Evolutionary conservation across 2,113 vertebrate genomes (phyloP), one percentile per base, ranked within the genome.

Genomic region (Otis tarda): DNA sequence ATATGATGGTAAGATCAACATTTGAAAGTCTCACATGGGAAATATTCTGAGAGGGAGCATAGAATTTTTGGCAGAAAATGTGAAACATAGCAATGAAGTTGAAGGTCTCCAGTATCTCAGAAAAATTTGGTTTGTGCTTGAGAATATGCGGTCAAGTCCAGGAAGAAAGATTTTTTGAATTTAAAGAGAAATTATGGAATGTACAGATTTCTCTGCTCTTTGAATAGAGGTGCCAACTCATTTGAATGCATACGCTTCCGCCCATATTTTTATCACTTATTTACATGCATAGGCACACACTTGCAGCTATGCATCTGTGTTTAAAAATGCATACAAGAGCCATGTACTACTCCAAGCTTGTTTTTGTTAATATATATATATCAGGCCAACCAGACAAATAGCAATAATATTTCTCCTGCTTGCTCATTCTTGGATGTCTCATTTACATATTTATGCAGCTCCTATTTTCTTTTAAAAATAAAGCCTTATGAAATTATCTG

Each of bases 211-310:
- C 49, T 82, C 65, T 89, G 70, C 39, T 91, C 74, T 91, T 94
- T 93, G 69, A 96, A 89, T 57, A 87, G 87, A 91, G 37, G 37
- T 91, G 77, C 74, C 87, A 95, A 82, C 61, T 95, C 70, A 89
- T 91, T 91, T 94, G 81, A 93, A 94, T 95, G 65, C 93, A 50
- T 91, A 87, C 71, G 81, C 70, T 94, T 71, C 70, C 70, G 84
- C 83, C 74, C 57, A 9, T 95, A 91, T 95, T 95, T 97, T 95
- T 96, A 85, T 91, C 78, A 76, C 82, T 94, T 94, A 96, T 93
- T 96, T 96, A 71, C 60, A 92, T 92, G 83, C 92, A 93, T 16
- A 75, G 39, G 55, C 90, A 91, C 57, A 91, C 30, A 47, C 61
- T 92, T 91, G 31, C 81, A 92, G 45, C 65, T 89, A 39, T 80